phyloP scores from a whole-genome alignment of 2,113 vertebrate genomes.

The Entomyzon cyanotis region DNA sequence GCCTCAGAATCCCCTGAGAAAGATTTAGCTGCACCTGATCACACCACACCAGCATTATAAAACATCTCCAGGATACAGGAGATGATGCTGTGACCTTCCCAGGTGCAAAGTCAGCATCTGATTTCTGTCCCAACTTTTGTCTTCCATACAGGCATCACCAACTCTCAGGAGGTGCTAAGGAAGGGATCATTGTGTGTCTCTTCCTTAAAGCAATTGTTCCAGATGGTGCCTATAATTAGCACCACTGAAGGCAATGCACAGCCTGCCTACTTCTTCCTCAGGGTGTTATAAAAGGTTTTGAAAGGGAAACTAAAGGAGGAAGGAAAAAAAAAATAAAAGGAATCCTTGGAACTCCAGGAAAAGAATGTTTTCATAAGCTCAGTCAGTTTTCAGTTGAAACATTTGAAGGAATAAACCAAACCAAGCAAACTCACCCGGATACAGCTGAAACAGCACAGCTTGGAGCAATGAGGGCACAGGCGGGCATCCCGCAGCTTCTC shows the following conservation, averaged over 20 bases:
- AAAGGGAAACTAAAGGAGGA: background rate
- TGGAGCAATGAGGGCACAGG: slow-evolving; percentile 97
- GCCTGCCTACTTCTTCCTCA: background rate
- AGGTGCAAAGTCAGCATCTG: background rate
- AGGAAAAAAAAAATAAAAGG: background rate
- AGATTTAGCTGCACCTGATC: background rate
- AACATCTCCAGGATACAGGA: background rate
- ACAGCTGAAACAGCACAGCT: slow-evolving; percentile 99
- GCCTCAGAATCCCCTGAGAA: background rate
- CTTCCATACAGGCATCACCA: background rate
- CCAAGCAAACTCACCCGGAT: slow-evolving; percentile 85
- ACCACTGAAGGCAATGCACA: background rate
- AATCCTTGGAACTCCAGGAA: background rate
- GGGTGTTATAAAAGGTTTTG: background rate
- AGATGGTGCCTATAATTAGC: slow-evolving; percentile 18
- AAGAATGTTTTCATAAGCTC: background rate
- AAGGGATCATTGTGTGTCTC: background rate
- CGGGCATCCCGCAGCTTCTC: slow-evolving; percentile 96
- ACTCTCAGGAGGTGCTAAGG: background rate
- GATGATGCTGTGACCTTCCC: background rate
- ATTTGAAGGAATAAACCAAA: background rate
- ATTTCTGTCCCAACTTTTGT: background rate
- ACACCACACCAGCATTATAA: background rate
- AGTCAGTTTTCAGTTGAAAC: background rate
- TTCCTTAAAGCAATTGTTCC: slow-evolving; percentile 1